These are phyloP conservation scores for Benitochromis conjunctus DNA, from an alignment of 2,113 vertebrate species.

Conservation along the genomic window DNA sequence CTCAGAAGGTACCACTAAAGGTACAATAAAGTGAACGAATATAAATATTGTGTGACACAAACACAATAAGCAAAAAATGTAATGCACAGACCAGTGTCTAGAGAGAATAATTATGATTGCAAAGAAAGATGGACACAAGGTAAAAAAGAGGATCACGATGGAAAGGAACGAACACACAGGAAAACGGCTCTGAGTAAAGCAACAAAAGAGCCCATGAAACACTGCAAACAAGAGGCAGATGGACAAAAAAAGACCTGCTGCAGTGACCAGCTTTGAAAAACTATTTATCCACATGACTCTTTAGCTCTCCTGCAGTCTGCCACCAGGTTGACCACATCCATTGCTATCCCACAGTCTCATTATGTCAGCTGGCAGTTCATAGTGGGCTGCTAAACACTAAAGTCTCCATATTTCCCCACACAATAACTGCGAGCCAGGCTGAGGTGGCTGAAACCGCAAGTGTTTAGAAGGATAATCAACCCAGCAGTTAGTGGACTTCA, in stretches of 20 bases:
- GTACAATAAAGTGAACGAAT: background rate
- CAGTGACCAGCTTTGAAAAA: slow-evolving; percentile 2
- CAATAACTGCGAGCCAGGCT: background rate
- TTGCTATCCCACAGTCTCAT: slow-evolving; percentile 38
- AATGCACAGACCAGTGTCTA: background rate
- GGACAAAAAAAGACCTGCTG: background rate
- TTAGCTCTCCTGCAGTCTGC: slow-evolving; percentile 27
- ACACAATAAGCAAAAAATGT: background rate
- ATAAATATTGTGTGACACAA: background rate
- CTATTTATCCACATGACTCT: slow-evolving; percentile 24
- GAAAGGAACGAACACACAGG: background rate
- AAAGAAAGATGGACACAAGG: background rate
- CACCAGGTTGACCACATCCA: slow-evolving; percentile 37
- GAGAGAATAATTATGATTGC: background rate
- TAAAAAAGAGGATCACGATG: background rate
- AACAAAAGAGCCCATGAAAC: background rate
- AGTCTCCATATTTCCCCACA: slow-evolving; percentile 45
- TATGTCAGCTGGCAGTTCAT: slow-evolving; percentile 40
- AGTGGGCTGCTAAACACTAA: slow-evolving; percentile 24
- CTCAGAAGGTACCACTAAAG: background rate
- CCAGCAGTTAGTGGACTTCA: background rate
- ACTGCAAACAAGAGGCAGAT: background rate
- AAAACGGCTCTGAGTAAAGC: background rate
- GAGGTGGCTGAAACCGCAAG: slow-evolving; percentile 20
- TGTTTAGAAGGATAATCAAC: slow-evolving; percentile 18